Evolutionary conservation across 2,797 vertebrate species (phyloP), one percentile per base, ranked within the genome.

Genomic region (Coccyzus lansbergi): DNA sequence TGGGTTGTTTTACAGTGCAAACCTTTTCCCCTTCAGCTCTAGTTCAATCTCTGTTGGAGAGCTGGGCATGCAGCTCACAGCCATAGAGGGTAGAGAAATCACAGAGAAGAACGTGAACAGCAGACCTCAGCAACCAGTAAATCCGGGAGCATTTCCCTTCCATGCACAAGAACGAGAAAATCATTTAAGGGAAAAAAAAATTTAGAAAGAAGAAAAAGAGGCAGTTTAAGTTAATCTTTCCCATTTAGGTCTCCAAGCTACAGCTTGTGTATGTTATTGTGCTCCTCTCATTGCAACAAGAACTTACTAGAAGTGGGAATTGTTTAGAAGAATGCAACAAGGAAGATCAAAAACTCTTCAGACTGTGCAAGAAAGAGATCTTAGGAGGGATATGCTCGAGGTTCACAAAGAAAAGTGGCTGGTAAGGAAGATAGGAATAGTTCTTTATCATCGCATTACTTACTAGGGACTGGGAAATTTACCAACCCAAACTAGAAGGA

Each of bases 401-500:
- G 29, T 69, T 29, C 15, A 18, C 7, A 7, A 71, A 65, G 42
- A 17, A 15, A 78, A 51, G 19, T 10, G 48, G 21, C 8, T n/a
- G 6, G 40, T 80, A 8, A 85, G 26, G 20, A 63, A 22, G 13
- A 71, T 1, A 52, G 12, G 36, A 36, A 40, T 49, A 53, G 18
- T 46, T 62, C 29, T 24, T 82, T 12, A 3, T 52, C 22, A 18
- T 20, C 33, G 79, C 0, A 0, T 56, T 52, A 60, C 12, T 1
- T 34, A 53, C 9, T 7, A 28, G 16, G 8, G 74, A 44, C 92
- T 65, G 51, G 63, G n/a, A 60, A 86, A 36, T 21, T 38, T 38
- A 62, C 38, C 42, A 68, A 77, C 8, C 13, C n/a, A 93, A 78
- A 12, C 22, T 25, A 77, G 46, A 24, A 87, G 40, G 21, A 90